These are phyloP conservation scores for Syngnathus rostellatus DNA, from an alignment of 2,797 vertebrate genomes.

Conservation along the genomic window DNA sequence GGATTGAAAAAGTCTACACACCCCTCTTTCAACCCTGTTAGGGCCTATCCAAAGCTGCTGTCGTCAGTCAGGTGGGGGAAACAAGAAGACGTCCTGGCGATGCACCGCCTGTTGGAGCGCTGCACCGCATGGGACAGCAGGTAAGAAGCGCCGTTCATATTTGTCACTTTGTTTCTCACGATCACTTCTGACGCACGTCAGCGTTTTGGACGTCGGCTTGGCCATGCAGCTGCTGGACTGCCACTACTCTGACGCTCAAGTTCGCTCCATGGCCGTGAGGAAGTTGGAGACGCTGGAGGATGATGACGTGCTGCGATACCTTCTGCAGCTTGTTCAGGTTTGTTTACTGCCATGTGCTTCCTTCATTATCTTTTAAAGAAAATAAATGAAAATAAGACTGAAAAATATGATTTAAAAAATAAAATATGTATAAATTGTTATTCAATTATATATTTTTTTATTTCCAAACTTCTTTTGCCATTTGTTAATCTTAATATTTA, in stretches of 20 bases:
- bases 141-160: slow-evolving; percentile 15
- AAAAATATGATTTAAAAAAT: too few species aligned
- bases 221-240: slow-evolving; percentile 96
- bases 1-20: neutral
- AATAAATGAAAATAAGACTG: too few species aligned
- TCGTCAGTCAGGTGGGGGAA: slow-evolving; percentile 92
- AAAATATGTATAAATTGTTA: too few species aligned
- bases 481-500: too few species aligned
- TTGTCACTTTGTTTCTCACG: neutral
- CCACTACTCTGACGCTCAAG: slow-evolving; percentile 91
- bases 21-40: slow-evolving; percentile 25
- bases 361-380: too few species aligned
- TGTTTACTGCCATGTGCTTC: neutral
- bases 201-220: slow-evolving; percentile 86
- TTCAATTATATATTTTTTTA: too few species aligned
- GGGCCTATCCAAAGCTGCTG: slow-evolving; percentile 92
- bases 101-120: slow-evolving; percentile 82
- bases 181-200: slow-evolving; percentile 12
- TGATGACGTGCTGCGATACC: slow-evolving; percentile 90
- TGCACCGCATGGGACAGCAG: slow-evolving; percentile 85
- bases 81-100: slow-evolving; percentile 85
- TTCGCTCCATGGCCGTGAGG: slow-evolving; percentile 90
- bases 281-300: slow-evolving; percentile 91
- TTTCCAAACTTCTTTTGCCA: too few species aligned
- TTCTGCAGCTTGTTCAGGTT: slow-evolving; percentile 96